phyloP scores from a whole-genome alignment of 2,888 invertebrate genomes.

The Drosophila conformis region DNA sequence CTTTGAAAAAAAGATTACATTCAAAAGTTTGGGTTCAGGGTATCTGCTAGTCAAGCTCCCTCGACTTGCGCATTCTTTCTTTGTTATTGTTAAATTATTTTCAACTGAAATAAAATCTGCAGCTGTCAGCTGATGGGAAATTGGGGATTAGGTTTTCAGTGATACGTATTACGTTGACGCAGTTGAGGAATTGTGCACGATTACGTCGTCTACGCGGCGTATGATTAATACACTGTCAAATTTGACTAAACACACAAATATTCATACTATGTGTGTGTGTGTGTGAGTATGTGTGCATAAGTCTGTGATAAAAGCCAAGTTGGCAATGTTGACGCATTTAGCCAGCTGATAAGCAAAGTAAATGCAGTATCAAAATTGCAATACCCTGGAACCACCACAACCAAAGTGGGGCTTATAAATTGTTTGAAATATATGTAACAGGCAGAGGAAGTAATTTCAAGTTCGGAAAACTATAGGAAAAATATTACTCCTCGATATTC shows the following conservation, averaged over 20 bases:
- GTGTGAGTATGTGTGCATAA: neutral
- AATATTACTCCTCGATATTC: neutral
- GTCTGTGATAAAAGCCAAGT: constrained; percentile 41
- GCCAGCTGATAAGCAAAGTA: constrained; percentile 66
- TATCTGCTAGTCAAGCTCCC: neutral
- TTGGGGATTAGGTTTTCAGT: constrained; percentile 25
- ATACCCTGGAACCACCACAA: constrained; percentile 10
- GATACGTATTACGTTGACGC: constrained; percentile 11
- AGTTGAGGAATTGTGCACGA: constrained; percentile 3
- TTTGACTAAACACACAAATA: constrained; percentile 6
- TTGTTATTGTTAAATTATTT: neutral
- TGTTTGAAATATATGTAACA: neutral
- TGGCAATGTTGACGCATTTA: constrained; percentile 70
- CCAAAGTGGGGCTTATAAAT: neutral
- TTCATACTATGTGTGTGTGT: neutral
- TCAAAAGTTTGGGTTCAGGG: neutral
- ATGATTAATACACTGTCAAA: constrained; percentile 53
- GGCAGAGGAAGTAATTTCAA: neutral
- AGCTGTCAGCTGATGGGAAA: constrained; percentile 48
- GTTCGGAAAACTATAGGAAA: neutral
- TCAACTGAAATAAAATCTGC: constrained; percentile 1
- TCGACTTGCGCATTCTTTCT: neutral
- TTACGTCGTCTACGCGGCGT: constrained; percentile 38
- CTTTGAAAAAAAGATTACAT: neutral
- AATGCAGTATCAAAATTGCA: constrained; percentile 34